Conservation (phyloP, 2,797 vertebrate species). For the Pseudochirops cupreus region DNA sequence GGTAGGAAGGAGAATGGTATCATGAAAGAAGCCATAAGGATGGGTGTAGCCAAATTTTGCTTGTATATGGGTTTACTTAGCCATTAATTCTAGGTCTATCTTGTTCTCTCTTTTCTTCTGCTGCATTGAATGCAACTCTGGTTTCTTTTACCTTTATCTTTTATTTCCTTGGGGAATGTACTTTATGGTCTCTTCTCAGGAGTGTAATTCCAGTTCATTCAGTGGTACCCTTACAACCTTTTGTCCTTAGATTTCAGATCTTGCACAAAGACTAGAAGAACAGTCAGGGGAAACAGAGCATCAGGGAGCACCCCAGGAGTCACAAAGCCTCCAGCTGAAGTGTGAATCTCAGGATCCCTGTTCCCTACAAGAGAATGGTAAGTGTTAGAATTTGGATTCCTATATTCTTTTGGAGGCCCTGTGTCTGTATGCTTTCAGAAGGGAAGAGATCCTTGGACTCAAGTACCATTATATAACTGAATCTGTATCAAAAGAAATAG, state of each 20-base stretch:
- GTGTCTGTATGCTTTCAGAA: not conserved
- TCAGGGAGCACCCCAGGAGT: slow-evolving; percentile 38
- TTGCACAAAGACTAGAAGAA: slow-evolving; percentile 32
- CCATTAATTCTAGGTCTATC: not conserved
- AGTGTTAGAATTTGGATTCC: slow-evolving; percentile 32
- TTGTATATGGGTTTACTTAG: not conserved
- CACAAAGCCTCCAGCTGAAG: slow-evolving; percentile 38
- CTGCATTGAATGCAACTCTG: not conserved
- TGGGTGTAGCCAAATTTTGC: not conserved
- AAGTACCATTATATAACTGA: not conserved
- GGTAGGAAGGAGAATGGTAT: slow-evolving; percentile 30
- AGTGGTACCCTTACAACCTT: slow-evolving; percentile 24
- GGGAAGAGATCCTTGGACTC: not conserved
- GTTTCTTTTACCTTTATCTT: not conserved
- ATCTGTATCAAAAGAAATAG: not conserved
- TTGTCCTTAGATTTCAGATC: slow-evolving; percentile 52
- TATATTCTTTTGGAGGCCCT: not conserved
- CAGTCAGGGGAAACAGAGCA: slow-evolving; percentile 14
- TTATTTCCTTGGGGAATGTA: not conserved
- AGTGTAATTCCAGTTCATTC: not conserved
- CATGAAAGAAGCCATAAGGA: not conserved
- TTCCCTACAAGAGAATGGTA: slow-evolving; percentile 36
- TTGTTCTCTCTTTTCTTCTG: no score
- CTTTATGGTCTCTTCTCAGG: not conserved
- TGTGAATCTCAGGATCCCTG: slow-evolving; percentile 30